phyloP scores from a whole-genome alignment of 2,797 vertebrate species.

The Epinephelus awoara region DNA sequence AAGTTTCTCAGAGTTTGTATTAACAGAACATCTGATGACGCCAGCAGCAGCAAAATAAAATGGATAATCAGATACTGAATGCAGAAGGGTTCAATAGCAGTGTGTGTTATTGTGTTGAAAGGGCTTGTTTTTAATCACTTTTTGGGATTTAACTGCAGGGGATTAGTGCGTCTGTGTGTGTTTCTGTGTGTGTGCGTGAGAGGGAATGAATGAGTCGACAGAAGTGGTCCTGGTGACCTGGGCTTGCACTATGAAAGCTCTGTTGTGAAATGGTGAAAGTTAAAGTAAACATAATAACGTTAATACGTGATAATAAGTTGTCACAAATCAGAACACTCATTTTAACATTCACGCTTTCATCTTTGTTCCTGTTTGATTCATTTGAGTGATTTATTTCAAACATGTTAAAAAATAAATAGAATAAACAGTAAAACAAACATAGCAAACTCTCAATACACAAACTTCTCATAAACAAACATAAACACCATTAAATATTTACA shows the following conservation, averaged over 20 bases:
- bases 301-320: no score
- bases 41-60: slow-evolving; percentile 18
- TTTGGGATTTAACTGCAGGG: slow-evolving; percentile 49
- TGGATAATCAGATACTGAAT: slow-evolving; percentile 25
- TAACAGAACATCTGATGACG: slow-evolving; percentile 3
- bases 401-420: no score
- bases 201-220: neutral
- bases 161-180: slow-evolving; percentile 34
- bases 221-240: slow-evolving; percentile 11
- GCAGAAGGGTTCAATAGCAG: neutral
- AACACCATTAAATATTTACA: no score
- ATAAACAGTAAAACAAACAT: no score
- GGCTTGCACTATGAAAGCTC: slow-evolving; percentile 11
- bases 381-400: no score
- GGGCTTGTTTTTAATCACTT: slow-evolving; percentile 58
- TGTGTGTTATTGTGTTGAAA: slow-evolving; percentile 38
- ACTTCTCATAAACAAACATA: no score
- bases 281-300: neutral
- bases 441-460: no score
- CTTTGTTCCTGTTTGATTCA: no score
- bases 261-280: slow-evolving; percentile 18
- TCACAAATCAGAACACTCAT: no score
- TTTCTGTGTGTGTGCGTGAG: neutral
- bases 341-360: no score
- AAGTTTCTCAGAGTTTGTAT: slow-evolving; percentile 2